Evolutionary conservation across 2,113 vertebrate genomes (phyloP).

Genomic region (Rhabdomys dilectus): DNA sequence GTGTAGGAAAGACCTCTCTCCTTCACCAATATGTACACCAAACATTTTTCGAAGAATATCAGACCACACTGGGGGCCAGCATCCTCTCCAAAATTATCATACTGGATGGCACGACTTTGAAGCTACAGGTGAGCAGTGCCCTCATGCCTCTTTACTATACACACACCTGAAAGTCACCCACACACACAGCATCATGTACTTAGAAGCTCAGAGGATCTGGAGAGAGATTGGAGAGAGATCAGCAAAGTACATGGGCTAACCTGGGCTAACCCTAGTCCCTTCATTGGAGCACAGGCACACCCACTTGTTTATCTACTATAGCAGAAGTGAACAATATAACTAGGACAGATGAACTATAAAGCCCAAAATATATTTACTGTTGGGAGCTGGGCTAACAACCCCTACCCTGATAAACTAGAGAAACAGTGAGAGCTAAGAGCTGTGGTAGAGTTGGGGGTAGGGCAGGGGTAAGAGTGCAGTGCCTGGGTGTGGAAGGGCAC

Average conservation of each 20-base stretch:
- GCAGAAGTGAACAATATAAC: neutral
- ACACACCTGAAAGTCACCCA: neutral
- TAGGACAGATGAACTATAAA: neutral
- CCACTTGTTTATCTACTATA: neutral
- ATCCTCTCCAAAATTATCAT: constrained; percentile 88
- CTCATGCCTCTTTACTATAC: neutral
- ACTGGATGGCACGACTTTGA: constrained; percentile 85
- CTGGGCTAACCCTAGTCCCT: neutral
- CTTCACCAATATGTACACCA: constrained; percentile 91
- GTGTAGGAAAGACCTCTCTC: constrained; percentile 91
- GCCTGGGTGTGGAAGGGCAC: neutral
- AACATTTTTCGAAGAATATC: constrained; percentile 88
- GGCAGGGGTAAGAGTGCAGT: neutral
- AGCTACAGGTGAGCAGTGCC: constrained; percentile 88
- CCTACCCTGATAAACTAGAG: neutral
- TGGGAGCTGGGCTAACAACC: neutral
- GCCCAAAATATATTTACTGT: neutral
- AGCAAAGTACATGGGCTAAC: neutral
- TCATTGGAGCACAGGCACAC: neutral
- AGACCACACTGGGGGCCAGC: constrained; percentile 90
- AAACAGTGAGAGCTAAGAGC: neutral
- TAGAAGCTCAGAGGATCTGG: neutral
- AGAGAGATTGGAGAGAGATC: neutral
- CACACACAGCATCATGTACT: rapidly evolving
- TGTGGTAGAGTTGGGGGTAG: rapidly evolving